Evolutionary conservation across 53 echinoderm and acorn worm genomes (phyloP).

Genomic region (Antedon mediterranea): DNA sequence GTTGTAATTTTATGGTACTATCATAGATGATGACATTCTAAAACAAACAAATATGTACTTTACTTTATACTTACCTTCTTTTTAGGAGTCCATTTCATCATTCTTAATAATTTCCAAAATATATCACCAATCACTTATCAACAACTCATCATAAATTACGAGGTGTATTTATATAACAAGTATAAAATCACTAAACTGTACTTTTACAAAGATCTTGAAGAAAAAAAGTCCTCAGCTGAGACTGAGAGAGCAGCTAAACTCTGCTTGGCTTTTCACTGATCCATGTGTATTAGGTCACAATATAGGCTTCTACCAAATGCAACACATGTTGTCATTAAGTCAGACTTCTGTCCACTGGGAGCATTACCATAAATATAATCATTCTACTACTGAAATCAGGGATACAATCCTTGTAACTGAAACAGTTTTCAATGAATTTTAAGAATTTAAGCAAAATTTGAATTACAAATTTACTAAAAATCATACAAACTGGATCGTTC

Average conservation of each 20-base stretch:
- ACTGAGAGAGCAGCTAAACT: background rate
- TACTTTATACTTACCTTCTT: constrained; percentile 59
- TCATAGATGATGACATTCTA: no score
- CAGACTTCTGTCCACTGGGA: background rate
- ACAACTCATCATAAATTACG: background rate
- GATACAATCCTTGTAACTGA: no score
- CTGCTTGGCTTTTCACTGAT: background rate
- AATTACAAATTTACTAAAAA: background rate
- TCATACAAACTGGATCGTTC: no score
- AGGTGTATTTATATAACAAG: no score
- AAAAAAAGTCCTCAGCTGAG: background rate
- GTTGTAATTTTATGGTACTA: no score
- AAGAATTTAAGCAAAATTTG: no score
- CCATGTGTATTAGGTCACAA: background rate
- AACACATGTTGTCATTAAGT: background rate
- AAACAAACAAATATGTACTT: background rate
- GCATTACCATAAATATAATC: background rate
- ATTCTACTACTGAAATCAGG: background rate
- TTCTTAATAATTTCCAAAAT: constrained; percentile 26
- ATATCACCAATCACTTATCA: background rate
- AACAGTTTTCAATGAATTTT: no score
- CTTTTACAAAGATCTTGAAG: background rate
- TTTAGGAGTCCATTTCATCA: constrained; percentile 96
- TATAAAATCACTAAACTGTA: no score
- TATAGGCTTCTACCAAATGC: background rate